These are phyloP conservation scores for Macaria notata DNA, from an alignment of 2,888 invertebrate genomes.

Conservation along the genomic window DNA sequence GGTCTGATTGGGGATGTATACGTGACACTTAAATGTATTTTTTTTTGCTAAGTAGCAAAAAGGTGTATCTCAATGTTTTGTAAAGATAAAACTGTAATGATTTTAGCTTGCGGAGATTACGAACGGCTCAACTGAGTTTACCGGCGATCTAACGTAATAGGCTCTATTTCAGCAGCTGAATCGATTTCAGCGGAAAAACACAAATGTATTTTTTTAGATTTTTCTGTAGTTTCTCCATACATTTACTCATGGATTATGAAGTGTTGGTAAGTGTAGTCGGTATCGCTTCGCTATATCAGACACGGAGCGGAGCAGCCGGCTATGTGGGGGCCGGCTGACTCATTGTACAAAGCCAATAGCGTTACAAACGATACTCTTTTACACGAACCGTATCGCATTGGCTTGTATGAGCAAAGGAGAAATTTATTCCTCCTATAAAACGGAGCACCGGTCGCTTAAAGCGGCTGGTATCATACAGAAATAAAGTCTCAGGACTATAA, in stretches of 20 bases:
- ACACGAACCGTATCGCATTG: neutral
- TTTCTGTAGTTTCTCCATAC: neutral
- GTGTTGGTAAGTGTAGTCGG: no score
- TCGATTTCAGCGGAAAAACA: neutral
- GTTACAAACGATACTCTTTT: neutral
- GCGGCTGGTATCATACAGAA: neutral
- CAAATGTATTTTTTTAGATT: neutral
- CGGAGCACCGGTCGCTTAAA: neutral
- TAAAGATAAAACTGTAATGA: no score
- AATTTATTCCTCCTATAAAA: neutral
- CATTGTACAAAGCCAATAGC: neutral
- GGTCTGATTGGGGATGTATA: no score
- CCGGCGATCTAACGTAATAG: neutral
- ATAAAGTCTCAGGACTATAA: slow-evolving; percentile 40
- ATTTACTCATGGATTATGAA: no score
- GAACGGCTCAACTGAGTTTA: no score
- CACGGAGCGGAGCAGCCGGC: neutral
- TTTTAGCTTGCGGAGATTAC: no score
- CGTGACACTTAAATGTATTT: no score
- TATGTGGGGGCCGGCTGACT: neutral
- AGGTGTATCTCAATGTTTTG: no score
- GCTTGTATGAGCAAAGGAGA: neutral
- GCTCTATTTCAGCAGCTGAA: neutral
- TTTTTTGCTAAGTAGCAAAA: no score
- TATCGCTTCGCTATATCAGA: neutral